Percentiles rank a stretch among this genome's conserved stretches.
Conservation (phyloP, 53 echinoderm and acorn worm genomes). For the Paelopatides confundens region DNA sequence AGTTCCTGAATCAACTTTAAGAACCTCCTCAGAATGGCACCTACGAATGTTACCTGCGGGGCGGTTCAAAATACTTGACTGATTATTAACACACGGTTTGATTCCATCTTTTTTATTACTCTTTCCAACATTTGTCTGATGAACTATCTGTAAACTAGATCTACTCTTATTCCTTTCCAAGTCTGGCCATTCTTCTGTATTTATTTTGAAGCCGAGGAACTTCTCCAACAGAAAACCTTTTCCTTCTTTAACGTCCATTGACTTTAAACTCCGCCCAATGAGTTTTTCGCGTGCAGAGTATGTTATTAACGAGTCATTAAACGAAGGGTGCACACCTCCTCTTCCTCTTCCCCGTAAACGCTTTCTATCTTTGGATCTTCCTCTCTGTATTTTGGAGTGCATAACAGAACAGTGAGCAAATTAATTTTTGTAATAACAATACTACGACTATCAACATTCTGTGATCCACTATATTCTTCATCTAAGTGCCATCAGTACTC, state of each 20-base stretch:
- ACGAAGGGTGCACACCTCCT: neutral
- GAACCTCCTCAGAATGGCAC: neutral
- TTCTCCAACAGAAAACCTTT: constrained; percentile 83
- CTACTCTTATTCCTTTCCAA: constrained; percentile 18
- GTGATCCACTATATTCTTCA: too few species aligned
- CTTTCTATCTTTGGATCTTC: neutral
- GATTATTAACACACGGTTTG: neutral
- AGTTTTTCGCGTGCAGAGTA: constrained; percentile 12
- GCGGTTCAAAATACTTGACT: neutral
- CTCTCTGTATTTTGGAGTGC: neutral
- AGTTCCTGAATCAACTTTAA: neutral
- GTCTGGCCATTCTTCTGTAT: constrained; percentile 59
- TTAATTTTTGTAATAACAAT: too few species aligned
- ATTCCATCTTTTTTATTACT: neutral
- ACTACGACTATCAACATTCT: too few species aligned
- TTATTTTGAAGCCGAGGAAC: constrained; percentile 62
- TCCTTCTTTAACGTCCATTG: constrained; percentile 65
- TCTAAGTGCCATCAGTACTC: too few species aligned
- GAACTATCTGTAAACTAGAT: neutral
- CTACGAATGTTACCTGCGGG: neutral
- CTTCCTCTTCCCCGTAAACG: constrained; percentile 12
- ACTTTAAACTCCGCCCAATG: constrained; percentile 3
- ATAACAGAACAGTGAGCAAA: neutral
- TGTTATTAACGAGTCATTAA: neutral
- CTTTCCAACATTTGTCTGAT: neutral